These are phyloP conservation scores for Sipha flava DNA, from an alignment of 1,140 invertebrate species.

Conservation along the genomic window DNA sequence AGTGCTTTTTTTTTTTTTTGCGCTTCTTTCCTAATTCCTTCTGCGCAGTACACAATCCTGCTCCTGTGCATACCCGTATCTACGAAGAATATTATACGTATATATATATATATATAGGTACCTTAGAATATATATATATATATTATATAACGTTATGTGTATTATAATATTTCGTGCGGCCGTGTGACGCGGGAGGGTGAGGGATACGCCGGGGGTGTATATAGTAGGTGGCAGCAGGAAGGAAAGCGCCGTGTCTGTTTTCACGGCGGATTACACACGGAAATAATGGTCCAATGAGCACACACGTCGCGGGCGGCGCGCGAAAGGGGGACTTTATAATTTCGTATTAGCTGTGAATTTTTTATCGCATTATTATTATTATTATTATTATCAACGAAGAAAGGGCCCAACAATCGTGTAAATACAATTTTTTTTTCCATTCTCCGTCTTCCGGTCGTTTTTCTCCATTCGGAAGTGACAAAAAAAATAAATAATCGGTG, in stretches of 20 bases:
- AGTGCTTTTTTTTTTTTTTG: not conserved
- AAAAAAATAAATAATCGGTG: constrained; percentile 1
- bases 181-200: not conserved
- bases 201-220: not conserved
- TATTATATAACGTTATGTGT: not conserved
- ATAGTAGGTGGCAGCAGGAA: not conserved
- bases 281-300: constrained; percentile 32
- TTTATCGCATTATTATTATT: constrained; percentile 16
- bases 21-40: not conserved
- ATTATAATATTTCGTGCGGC: constrained; percentile 25
- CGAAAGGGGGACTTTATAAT: constrained; percentile 28
- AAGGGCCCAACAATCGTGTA: constrained; percentile 19
- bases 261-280: constrained; percentile 32
- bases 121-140: not conserved
- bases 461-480: not conserved
- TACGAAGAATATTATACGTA: too few relatives aligned
- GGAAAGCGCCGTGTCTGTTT: constrained; percentile 32
- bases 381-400: constrained; percentile 11
- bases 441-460: not conserved
- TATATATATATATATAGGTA: too few relatives aligned
- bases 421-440: not conserved
- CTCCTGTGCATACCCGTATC: not conserved
- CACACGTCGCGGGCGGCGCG: constrained; percentile 20
- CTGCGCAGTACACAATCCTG: not conserved
- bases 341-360: constrained; percentile 31